Evolutionary conservation across 1,140 invertebrate species (phyloP), one percentile per base, ranked within the genome.

Genomic region (Aphaenogaster floridana): DNA sequence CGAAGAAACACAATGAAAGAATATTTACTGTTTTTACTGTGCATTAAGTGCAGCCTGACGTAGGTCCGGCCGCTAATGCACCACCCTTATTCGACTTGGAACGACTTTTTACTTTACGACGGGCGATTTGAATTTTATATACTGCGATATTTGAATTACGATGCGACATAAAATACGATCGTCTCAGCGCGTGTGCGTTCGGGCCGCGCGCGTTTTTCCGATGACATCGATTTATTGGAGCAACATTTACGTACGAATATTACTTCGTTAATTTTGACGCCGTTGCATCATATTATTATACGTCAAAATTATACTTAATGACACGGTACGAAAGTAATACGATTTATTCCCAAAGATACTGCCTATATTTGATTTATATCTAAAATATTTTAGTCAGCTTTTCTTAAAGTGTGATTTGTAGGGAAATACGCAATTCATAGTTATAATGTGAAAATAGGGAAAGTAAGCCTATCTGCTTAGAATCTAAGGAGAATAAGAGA

Each of bases 81-180:
- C 11, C 52, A 28, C 78, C 45, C 87, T 88, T 88, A 88, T 86
- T 77, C 85, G 66, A 86, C 83, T 88, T 88, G 63, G 69, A 88
- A 88, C 77, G 87, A 88, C 85, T 88, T 88, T 86, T 81, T 86
- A 61, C 85, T 88, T 88, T 88, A 88, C 77, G 87, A 88, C 77
- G 85, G 48, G 21, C 76, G 87, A 88, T 88, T 88, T 88, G 77
- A 88, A 88, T 88, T 88, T 88, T 88, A 88, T 88, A 78, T 78
- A 86, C 85, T 69, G 68, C 77, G 85, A 88, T 88, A 88, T 88
- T 88, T 88, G 87, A 88, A 88, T 88, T 86, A 88, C 69, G 87
- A 88, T 61, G 86, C 59, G 45, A 17, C 81, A 86, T 88, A 88
- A 88, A 88, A 78, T 66, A 76, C 66, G 48, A 71, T 57, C 64